Evolutionary conservation across 1,140 invertebrate genomes (phyloP).

Genomic region (Penaeus indicus): DNA sequence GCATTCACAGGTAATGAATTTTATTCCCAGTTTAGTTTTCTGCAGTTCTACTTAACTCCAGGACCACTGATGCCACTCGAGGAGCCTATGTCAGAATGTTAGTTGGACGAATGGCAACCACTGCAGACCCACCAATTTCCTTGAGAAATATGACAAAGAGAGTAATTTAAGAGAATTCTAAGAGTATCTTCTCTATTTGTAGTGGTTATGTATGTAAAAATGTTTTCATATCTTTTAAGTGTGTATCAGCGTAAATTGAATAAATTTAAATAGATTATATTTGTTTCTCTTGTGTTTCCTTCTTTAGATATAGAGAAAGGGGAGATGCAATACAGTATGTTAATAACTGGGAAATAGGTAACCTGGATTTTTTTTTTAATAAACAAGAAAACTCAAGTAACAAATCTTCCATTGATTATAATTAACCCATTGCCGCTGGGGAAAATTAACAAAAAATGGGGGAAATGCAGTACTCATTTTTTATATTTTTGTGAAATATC

Average conservation of each 20-base stretch:
- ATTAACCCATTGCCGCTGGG: too few species aligned
- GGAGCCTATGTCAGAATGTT: too few species aligned
- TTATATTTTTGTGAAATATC: too few species aligned
- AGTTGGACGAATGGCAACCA: slow-evolving; percentile 10
- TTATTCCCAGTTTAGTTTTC: slow-evolving; percentile 24
- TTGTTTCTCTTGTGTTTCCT: slow-evolving; percentile 18
- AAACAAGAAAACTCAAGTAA: too few species aligned
- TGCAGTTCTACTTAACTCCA: slow-evolving; percentile 30
- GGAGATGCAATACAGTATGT: neutral
- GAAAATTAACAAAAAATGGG: too few species aligned
- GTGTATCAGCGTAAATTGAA: slow-evolving; percentile 56
- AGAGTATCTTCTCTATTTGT: slow-evolving; percentile 54
- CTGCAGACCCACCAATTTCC: slow-evolving; percentile 42
- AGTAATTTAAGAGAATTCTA: slow-evolving; percentile 40
- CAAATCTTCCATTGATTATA: too few species aligned
- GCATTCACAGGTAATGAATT: slow-evolving; percentile 25
- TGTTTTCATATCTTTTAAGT: slow-evolving; percentile 60
- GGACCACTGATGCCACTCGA: slow-evolving; percentile 23
- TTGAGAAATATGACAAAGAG: slow-evolving; percentile 33
- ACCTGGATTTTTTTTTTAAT: too few species aligned
- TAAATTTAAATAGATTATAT: slow-evolving; percentile 56
- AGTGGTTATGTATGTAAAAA: slow-evolving; percentile 60
- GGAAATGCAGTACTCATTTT: too few species aligned
- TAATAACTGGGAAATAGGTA: neutral
- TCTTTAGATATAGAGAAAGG: neutral